These are phyloP conservation scores for Apamea crenata DNA, from an alignment of 2,888 invertebrate genomes.

Conservation along the genomic window DNA sequence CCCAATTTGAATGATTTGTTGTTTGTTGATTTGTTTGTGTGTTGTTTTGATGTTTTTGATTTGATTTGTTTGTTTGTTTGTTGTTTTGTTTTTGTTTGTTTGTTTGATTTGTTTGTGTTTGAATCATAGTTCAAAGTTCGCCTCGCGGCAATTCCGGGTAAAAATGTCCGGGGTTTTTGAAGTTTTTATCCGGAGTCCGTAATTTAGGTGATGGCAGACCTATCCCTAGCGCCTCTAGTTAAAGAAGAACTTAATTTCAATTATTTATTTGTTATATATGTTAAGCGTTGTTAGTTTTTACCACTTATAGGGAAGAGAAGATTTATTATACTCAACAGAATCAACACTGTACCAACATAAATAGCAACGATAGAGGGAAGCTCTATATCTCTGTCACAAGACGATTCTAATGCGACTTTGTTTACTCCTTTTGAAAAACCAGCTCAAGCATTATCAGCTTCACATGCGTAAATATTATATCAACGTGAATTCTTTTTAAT, in stretches of 20 bases:
- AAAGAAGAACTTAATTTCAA: conserved; percentile 3
- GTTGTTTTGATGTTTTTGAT: too few species aligned
- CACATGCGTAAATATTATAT: not conserved
- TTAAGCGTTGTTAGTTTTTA: not conserved
- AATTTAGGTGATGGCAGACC: too few species aligned
- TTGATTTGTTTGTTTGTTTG: too few species aligned
- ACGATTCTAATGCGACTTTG: not conserved
- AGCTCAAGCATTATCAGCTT: not conserved
- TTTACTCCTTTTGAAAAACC: not conserved
- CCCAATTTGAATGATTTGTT: too few species aligned
- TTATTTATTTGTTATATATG: not conserved
- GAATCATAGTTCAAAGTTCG: too few species aligned
- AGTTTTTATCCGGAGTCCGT: too few species aligned
- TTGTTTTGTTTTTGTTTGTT: too few species aligned
- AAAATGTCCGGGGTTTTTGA: too few species aligned
- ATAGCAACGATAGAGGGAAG: not conserved
- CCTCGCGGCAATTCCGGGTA: too few species aligned
- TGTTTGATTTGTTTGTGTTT: too few species aligned
- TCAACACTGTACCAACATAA: not conserved
- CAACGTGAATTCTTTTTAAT: conserved; percentile 4
- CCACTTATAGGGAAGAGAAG: not conserved
- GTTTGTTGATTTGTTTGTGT: too few species aligned
- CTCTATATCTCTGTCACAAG: not conserved
- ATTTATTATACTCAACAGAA: not conserved
- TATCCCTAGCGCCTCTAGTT: not conserved